Conservation (phyloP, 2,797 vertebrate species). For the Hipposideros larvatus region DNA sequence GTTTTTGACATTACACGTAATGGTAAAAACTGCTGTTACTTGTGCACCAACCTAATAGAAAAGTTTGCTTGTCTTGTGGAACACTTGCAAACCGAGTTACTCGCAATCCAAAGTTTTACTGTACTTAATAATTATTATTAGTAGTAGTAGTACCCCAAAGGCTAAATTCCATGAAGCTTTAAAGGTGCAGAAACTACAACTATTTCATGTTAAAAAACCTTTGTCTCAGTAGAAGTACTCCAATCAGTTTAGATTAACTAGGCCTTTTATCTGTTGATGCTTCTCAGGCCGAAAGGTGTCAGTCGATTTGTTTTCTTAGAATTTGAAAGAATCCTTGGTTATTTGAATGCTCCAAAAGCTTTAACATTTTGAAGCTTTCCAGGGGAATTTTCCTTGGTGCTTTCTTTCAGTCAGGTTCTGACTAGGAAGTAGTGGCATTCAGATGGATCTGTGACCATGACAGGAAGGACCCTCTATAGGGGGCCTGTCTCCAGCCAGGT, state of each 20-base stretch:
- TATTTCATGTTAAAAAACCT: not conserved
- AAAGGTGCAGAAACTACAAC: slow-evolving; percentile 17
- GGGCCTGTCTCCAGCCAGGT: not conserved
- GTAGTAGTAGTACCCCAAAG: not conserved
- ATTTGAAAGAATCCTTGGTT: not conserved
- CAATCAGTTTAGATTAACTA: not conserved
- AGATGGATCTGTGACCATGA: fast-evolving
- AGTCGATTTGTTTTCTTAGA: not conserved
- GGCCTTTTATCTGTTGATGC: not conserved
- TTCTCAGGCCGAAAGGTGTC: not conserved
- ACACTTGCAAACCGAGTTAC: too few relatives aligned
- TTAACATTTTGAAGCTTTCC: not conserved
- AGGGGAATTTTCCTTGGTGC: not conserved
- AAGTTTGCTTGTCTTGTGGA: too few relatives aligned
- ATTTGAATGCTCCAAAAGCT: not conserved
- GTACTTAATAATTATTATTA: not conserved
- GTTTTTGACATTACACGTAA: too few relatives aligned
- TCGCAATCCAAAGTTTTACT: too few relatives aligned
- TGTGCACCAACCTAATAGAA: too few relatives aligned
- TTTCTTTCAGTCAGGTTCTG: not conserved
- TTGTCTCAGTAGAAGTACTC: not conserved
- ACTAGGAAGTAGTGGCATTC: not conserved
- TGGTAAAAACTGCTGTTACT: too few relatives aligned
- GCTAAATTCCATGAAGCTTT: not conserved
- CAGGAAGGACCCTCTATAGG: not conserved